phyloP scores from a whole-genome alignment of 1,140 invertebrate species.

The Saxidomus purpurata region DNA sequence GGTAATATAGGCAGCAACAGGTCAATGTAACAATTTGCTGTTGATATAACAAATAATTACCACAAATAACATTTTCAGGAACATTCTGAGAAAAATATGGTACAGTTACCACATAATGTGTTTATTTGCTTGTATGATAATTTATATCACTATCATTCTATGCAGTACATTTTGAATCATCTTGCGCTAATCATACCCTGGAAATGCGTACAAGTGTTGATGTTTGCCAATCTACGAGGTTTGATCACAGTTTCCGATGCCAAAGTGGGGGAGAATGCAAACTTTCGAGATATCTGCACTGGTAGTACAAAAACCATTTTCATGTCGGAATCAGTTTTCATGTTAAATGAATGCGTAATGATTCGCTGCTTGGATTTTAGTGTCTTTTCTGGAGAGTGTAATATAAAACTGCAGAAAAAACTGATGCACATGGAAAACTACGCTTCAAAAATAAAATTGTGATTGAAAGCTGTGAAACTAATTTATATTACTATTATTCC shows the following conservation, averaged over 20 bases:
- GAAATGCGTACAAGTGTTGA: background rate
- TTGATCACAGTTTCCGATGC: background rate
- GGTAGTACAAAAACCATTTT: background rate
- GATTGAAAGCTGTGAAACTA: no score
- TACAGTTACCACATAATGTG: background rate
- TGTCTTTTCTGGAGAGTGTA: no score
- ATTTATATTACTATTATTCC: no score
- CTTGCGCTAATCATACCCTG: background rate
- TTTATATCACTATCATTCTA: background rate
- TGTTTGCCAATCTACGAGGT: background rate
- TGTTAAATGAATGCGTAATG: no score
- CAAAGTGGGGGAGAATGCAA: background rate
- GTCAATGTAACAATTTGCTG: no score
- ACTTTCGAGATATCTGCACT: background rate
- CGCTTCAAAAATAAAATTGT: no score
- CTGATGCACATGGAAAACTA: no score
- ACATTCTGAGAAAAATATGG: background rate
- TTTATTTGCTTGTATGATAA: background rate
- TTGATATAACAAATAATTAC: no score
- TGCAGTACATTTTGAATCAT: background rate
- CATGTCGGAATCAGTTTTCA: slow-evolving; percentile 1
- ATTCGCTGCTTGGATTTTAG: no score
- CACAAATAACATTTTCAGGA: no score
- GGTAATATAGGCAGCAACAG: no score
- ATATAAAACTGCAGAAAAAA: no score